Base-by-base conservation (phyloP, 2,888 invertebrate genomes). In the Nephrotoma appendiculata region DNA sequence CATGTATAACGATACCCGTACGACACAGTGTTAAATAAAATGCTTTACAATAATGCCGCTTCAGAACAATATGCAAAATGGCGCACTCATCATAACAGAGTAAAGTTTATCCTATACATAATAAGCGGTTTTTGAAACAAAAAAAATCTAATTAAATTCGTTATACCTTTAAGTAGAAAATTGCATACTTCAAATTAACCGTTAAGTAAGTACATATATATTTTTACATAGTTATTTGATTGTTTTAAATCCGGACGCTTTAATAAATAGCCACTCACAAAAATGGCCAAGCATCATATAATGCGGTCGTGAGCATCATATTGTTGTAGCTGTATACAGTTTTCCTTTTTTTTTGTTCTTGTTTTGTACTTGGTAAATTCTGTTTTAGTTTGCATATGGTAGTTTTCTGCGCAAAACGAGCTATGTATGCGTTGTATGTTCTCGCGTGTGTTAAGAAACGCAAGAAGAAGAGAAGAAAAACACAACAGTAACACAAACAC, bases 371-470 rank as follows among this genome's bases (percentile, higher is more conserved):
- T 71, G 71, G 31, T 71, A 71, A 71, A 71, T 71, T 71, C 71
- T 71, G 71, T 71, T 71, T 71, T 71, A 71, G 71, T 71, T 57
- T 71, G 71, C 71, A 19, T 71, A 71, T 71, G 71, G 19, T 44
- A 43, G 84, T 84, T 84, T 84, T 84, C 84, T 84, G 84, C 84
- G 84, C 84, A 84, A 84, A 84, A n/a, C 43, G 42, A 42, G 84
- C 42, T 84, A 42, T 84, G 84, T 84, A 43, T 84, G 84, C 84
- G 84, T 71, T 71, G 31, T 71, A 31, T 71, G 71, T 71, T 31
- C 71, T 71, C 71, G 71, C 71, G 71, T 71, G 71, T 71, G 31
- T 71, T 11, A 71, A 71, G 71, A 71, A 71, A 71, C 52, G 7
- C 71, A 71, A 71, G 71, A 71, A 71, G 71, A 57, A 71, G 71